Percentiles rank a stretch among this genome's conserved stretches.
Conservation (phyloP, 1,140 invertebrate species). For the Caenorhabditis brenneri region DNA sequence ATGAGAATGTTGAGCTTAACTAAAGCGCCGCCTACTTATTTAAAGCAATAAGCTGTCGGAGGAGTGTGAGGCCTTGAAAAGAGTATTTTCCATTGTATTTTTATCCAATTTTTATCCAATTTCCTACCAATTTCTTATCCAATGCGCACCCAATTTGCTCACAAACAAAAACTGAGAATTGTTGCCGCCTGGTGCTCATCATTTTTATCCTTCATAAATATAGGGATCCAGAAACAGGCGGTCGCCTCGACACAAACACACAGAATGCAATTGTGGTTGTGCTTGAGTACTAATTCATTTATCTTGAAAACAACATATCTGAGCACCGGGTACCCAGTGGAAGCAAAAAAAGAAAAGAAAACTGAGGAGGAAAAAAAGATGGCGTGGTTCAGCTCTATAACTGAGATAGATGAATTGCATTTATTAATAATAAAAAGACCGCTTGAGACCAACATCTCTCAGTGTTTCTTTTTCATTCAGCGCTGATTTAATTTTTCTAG, state of each 20-base stretch:
- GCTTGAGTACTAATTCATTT: constrained; percentile 32
- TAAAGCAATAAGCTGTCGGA: constrained; percentile 30
- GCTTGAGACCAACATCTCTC: background rate
- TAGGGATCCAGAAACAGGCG: background rate
- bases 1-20: constrained; percentile 30
- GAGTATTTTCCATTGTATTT: constrained; percentile 5
- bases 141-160: background rate
- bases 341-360: background rate
- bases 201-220: background rate
- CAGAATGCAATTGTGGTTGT: constrained; percentile 19
- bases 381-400: background rate
- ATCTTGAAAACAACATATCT: constrained; percentile 20
- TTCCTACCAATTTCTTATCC: background rate
- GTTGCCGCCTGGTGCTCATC: constrained; percentile 23
- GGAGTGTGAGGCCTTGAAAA: background rate
- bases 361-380: background rate
- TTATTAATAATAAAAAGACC: background rate
- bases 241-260: background rate
- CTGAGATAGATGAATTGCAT: background rate
- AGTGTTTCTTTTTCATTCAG: background rate
- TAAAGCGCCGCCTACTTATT: constrained; percentile 33
- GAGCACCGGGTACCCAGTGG: background rate
- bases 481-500: background rate
- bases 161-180: constrained; percentile 25
- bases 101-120: constrained; percentile 14